Conservation (phyloP, 2,888 invertebrate species). For the Teinopalpus imperialis region DNA sequence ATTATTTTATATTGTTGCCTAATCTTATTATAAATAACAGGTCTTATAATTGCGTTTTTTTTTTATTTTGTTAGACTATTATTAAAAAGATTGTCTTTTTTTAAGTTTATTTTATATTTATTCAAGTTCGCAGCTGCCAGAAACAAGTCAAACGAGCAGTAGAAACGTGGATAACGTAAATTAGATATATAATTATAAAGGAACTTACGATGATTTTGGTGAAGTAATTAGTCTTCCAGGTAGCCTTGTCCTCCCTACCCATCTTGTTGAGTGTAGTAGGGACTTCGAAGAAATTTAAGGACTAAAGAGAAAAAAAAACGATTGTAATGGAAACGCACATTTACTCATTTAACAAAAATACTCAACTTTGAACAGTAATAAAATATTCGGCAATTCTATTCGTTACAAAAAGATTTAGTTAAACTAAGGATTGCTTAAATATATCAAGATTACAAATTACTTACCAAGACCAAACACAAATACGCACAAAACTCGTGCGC, state of each 20-base stretch:
- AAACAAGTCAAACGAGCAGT: no score
- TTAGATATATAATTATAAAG: neutral
- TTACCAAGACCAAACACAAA: constrained; percentile 54
- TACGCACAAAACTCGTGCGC: constrained; percentile 59
- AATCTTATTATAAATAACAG: no score
- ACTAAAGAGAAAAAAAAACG: constrained; percentile 81
- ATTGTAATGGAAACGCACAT: neutral
- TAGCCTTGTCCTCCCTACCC: constrained; percentile 99
- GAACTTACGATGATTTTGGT: constrained; percentile 95
- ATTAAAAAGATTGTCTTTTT: no score
- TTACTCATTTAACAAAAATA: constrained; percentile 34
- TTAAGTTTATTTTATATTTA: no score
- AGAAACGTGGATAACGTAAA: neutral
- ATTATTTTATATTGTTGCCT: no score
- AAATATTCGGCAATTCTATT: neutral
- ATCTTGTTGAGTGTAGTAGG: constrained; percentile 90
- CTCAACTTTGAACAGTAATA: neutral
- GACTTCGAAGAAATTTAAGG: constrained; percentile 91
- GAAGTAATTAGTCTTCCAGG: constrained; percentile 99
- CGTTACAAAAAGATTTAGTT: neutral
- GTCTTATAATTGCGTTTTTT: no score
- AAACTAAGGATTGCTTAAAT: constrained; percentile 40
- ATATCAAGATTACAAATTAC: constrained; percentile 43
- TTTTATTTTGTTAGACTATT: no score
- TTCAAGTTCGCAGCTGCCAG: no score